Conservation (phyloP, 1,140 invertebrate species). For the Mycetomoellerius zeteki region DNA sequence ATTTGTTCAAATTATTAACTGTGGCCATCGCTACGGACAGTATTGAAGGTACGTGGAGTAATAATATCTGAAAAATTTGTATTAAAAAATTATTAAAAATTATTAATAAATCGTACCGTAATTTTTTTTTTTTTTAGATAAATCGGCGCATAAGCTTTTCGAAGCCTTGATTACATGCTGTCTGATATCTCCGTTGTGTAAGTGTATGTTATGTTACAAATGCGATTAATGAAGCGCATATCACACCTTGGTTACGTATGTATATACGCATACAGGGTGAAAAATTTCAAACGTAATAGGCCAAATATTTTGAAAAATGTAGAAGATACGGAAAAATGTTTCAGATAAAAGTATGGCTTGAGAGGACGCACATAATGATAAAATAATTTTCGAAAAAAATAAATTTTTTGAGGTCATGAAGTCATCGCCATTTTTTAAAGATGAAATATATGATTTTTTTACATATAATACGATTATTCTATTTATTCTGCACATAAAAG, state of each 20-base stretch:
- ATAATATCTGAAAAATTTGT: conserved; percentile 11
- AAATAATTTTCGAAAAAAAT: no score
- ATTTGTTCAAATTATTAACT: conserved; percentile 79
- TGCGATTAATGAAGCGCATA: conserved; percentile 50
- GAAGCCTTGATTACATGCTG: conserved; percentile 85
- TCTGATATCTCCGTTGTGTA: conserved; percentile 83
- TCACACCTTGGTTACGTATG: conserved; percentile 49
- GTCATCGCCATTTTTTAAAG: no score
- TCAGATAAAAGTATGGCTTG: no score
- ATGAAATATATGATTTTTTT: no score
- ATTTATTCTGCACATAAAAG: no score
- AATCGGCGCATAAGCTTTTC: conserved; percentile 83
- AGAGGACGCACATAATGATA: no score
- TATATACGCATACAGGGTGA: neutral
- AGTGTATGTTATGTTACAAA: conserved; percentile 75
- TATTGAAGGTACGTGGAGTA: conserved; percentile 78
- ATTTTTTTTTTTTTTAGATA: conserved; percentile 75
- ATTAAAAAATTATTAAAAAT: neutral
- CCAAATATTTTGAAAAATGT: no score
- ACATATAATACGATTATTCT: no score
- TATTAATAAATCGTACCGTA: conserved; percentile 40
- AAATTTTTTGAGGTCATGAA: no score
- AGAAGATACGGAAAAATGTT: no score
- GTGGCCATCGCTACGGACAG: conserved; percentile 79
- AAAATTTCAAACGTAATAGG: no score